Base-by-base conservation (phyloP, 2,888 invertebrate genomes). In the Acanthosoma haemorrhoidale region DNA sequence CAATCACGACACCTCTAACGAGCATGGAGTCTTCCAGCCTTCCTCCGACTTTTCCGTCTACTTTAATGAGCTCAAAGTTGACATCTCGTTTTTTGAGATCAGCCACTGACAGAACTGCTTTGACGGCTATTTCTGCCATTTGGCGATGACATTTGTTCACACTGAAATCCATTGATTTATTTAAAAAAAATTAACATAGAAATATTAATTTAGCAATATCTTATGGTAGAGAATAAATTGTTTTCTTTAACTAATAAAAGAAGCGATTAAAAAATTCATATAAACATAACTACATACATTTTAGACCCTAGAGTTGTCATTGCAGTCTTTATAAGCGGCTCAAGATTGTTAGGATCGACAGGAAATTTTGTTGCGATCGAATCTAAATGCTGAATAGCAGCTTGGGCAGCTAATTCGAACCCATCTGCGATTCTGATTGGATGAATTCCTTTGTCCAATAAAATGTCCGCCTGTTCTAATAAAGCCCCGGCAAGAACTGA, bases 351-450 rank as follows among this genome's bases (percentile, higher is more conserved):
- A 11, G 85, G 85, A 77, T 91, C 90, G 18, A 97, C 89, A 0
- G 93, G 92, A 81, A 96, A 98, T 0, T 88, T 86, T 76, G 96
- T 92, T 29, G 94, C 90, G 78, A 98, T 92, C 61, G 86, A 83
- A 74, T 96, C 94, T 73, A 99, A 82, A 78, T 95, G 91, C 39
- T 88, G 84, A 0, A 91, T 86, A 0, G 96, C 96, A 70, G 88
- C 86, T 74, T 93, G 91, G 1, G 97, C 95, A 0, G 99, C 99
- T 81, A 97, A 83, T 81, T 99, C 98, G 79, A 94, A 99, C 59
- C 99, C 99, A 82, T 99, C 99, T 5, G 99, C 97, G 76, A 99
- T 95, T 76, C 98, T 89, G 77, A 98, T 96, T 0, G 99, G 99
- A 80, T 99, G 99, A 79, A 99, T 96, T 43, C 99, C 99, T 77